Conservation (phyloP, 2,797 vertebrate genomes). For the Nasua narica region DNA sequence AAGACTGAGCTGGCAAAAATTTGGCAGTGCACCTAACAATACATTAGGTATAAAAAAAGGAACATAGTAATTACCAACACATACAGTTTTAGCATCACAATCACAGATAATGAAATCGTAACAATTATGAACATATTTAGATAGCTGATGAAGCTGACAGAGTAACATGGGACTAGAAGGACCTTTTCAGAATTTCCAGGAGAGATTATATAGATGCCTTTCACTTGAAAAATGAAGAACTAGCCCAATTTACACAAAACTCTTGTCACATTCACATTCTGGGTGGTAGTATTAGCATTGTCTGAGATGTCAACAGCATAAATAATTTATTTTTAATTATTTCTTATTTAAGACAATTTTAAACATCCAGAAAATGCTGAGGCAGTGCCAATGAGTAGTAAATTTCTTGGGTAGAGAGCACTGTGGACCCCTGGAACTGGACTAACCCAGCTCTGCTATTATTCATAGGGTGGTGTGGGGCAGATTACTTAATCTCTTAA, state of each 20-base stretch:
- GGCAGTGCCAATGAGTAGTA: not conserved
- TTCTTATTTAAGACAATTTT: slow-evolving; percentile 3
- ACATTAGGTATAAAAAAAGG: not conserved
- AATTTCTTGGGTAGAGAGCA: not conserved
- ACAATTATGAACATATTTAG: not conserved
- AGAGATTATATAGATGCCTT: not conserved
- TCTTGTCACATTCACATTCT: not conserved
- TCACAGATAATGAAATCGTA: not conserved
- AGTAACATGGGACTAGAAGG: not conserved
- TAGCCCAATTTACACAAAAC: not conserved
- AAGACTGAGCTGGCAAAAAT: not conserved
- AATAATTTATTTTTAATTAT: slow-evolving; percentile 16
- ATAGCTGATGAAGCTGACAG: not conserved
- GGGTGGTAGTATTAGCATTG: not conserved
- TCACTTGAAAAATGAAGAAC: not conserved
- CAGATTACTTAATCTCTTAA: not conserved
- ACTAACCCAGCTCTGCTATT: not conserved
- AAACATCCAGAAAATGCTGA: not conserved
- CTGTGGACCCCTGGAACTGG: not conserved
- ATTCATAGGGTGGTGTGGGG: not conserved
- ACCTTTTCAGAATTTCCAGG: not conserved
- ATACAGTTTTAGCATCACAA: not conserved
- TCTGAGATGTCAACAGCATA: not conserved
- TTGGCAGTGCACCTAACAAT: not conserved
- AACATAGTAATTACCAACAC: not conserved